Base-by-base conservation (phyloP, 2,113 vertebrate species). In the Chrysochloris asiatica region DNA sequence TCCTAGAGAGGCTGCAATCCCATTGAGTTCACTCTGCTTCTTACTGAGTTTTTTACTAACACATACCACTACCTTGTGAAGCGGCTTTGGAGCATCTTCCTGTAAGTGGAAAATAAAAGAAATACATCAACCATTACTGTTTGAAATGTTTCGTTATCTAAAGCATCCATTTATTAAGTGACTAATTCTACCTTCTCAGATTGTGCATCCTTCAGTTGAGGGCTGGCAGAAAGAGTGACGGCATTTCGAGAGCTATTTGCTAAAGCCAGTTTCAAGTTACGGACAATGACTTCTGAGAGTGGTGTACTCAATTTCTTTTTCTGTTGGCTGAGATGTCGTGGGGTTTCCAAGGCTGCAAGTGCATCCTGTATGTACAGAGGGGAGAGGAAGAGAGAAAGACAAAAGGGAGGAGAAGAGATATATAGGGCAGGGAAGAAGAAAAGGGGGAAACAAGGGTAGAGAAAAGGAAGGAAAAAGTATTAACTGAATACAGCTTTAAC, bases 1-100 rank as follows among this genome's bases (percentile, higher is more conserved):
- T 78, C 99, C 99, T 8, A 99, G 98, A 2, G 99, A 99, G 80
- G 98, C 98, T 83, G 99, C 99, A 4, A 98, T 88, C 59, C 98
- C 98, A 26, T 99, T 99, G 36, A 99, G 97, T 63, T 99, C 99
- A 86, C 98, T 97, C 95, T 99, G 99, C 97, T 98, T 99, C 96
- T 98, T 99, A 95, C 96, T 98, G 59, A 99, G 98, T 92, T 99
- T 99, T 97, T 99, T 99, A 93, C 98, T 99, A 65, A 99, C 99
- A 95, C 97, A 99, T 65, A 99, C 96, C 83, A 99, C 99, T 45
- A 98, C 98, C 72, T 97, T 96, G 1, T 88, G 92, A 73, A 99
- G 98, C 30, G 98, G 98, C 93, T 97, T 97, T 14, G 93, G 76
- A 12, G 97, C 91, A 96, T 98, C 98, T 90, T 97, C 97, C 97